phyloP scores from a whole-genome alignment of 2,888 invertebrate species.

The Merodon equestris region DNA sequence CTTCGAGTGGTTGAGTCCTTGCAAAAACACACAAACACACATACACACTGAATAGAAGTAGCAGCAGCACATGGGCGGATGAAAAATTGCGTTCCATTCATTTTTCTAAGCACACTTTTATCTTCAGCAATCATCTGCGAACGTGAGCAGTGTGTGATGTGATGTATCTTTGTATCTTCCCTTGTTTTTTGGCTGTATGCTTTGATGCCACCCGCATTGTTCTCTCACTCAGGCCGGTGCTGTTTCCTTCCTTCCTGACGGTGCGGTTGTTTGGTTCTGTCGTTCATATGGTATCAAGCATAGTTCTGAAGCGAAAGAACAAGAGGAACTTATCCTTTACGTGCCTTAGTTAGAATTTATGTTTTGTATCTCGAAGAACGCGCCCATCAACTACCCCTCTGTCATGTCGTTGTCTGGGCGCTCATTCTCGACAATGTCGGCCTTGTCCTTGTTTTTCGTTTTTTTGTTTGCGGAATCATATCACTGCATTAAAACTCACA shows the following conservation, averaged over 20 bases:
- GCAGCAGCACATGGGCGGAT: constrained; percentile 19
- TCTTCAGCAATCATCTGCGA: constrained; percentile 67
- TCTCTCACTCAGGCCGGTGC: constrained; percentile 43
- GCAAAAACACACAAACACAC: constrained; percentile 9
- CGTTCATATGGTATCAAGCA: constrained; percentile 29
- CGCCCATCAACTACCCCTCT: constrained; percentile 45
- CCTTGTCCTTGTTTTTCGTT: constrained; percentile 51
- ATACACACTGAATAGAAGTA: not conserved
- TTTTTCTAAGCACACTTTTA: constrained; percentile 68
- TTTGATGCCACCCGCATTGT: constrained; percentile 30
- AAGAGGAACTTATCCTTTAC: constrained; percentile 48
- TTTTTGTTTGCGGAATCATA: constrained; percentile 32
- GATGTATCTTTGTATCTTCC: constrained; percentile 51
- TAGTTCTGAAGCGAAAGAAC: too few species aligned
- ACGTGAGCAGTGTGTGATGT: constrained; percentile 62
- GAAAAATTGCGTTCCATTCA: constrained; percentile 68
- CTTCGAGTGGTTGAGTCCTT: constrained; percentile 17
- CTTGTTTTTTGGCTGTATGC: constrained; percentile 13
- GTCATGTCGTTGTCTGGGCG: too few species aligned
- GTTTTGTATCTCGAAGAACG: constrained; percentile 31
- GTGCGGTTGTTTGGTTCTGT: constrained; percentile 30
- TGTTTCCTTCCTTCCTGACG: constrained; percentile 12
- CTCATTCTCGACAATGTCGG: constrained; percentile 30
- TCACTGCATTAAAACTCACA: constrained; percentile 38
- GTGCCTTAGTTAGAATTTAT: constrained; percentile 30